Evolutionary conservation across 2,113 vertebrate genomes (phyloP).

Genomic region (Corythoichthys intestinalis): DNA sequence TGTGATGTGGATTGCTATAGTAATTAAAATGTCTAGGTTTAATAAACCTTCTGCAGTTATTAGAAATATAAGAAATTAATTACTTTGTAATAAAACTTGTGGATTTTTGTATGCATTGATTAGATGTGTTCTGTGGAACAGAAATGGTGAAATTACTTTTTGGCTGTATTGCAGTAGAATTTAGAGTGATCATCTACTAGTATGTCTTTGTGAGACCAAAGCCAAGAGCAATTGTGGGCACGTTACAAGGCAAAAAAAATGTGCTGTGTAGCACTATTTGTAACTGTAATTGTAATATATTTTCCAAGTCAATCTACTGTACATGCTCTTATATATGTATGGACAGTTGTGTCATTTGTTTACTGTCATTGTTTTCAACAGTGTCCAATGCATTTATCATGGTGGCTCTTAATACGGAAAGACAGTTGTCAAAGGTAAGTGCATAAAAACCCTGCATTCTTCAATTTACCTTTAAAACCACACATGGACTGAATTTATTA

Average conservation of each 20-base stretch:
- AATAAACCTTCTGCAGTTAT: neutral
- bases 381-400: conserved; percentile 79
- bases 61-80: neutral
- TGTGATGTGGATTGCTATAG: neutral
- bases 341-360: neutral
- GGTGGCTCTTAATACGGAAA: conserved; percentile 79
- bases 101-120: conserved; percentile 14
- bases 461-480: neutral
- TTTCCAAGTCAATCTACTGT: neutral
- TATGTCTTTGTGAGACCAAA: neutral
- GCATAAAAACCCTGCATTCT: conserved; percentile 1
- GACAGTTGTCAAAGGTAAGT: conserved; percentile 79
- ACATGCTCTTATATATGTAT: neutral
- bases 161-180: conserved; percentile 37
- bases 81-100: conserved; percentile 1
- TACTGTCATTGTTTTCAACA: conserved; percentile 44
- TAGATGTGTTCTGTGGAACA: conserved; percentile 35
- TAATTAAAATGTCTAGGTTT: neutral
- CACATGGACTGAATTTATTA: conserved; percentile 23
- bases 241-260: conserved; percentile 9
- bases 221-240: neutral
- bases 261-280: neutral
- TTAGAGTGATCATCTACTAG: conserved; percentile 7
- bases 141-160: conserved; percentile 45
- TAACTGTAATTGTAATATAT: neutral